phyloP scores from a whole-genome alignment of 1,140 invertebrate genomes.

The Panagrolaimus sp. region DNA sequence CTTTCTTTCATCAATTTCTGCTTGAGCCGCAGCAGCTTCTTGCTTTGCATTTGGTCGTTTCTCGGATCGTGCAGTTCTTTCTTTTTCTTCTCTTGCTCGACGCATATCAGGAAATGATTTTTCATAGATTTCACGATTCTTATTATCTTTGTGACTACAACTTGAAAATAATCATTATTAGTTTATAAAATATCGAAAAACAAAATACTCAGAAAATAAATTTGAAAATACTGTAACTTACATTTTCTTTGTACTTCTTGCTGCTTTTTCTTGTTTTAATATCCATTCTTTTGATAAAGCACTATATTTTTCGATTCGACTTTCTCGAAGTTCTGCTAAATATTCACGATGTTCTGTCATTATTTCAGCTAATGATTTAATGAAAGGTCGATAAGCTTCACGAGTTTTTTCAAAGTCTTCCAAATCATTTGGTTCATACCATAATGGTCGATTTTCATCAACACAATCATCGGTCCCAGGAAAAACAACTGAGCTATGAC shows the following conservation, averaged over 20 bases:
- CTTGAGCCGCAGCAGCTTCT: background rate
- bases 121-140: background rate
- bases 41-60: background rate
- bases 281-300: background rate
- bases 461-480: background rate
- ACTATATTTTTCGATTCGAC: background rate
- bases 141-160: background rate
- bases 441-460: slow-evolving; percentile 2
- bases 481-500: background rate
- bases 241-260: background rate
- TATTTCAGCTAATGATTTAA: background rate
- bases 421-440: background rate
- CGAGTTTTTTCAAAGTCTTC: background rate
- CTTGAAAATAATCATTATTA: background rate
- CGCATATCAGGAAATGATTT: background rate
- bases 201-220: background rate
- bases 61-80: background rate
- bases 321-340: background rate
- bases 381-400: background rate
- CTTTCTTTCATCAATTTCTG: background rate
- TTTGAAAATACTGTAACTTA: background rate
- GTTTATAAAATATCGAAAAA: background rate
- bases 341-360: slow-evolving; percentile 1
- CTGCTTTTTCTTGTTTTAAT: background rate
- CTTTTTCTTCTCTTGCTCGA: background rate